These are phyloP conservation scores for Drosophila seguyi DNA, from an alignment of 1,140 invertebrate genomes.

Conservation along the genomic window DNA sequence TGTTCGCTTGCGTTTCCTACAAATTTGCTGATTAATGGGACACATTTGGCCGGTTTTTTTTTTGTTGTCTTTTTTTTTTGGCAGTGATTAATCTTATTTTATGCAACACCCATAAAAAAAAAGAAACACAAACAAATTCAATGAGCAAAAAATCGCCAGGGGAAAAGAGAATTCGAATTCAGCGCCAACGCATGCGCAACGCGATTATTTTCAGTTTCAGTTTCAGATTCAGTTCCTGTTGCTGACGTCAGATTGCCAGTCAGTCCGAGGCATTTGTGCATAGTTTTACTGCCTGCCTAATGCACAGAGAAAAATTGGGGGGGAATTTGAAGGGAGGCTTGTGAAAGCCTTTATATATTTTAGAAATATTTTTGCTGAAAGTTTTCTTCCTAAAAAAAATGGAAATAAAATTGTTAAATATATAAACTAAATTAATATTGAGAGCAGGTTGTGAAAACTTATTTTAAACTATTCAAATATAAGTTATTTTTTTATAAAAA, in stretches of 20 bases:
- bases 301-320: background rate
- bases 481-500: background rate
- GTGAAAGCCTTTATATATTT: background rate
- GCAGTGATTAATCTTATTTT: slow-evolving; percentile 48
- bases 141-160: slow-evolving; percentile 6
- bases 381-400: background rate
- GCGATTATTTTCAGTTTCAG: slow-evolving; percentile 49
- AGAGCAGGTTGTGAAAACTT: too few relatives aligned
- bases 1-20: slow-evolving; percentile 11
- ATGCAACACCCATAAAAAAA: slow-evolving; percentile 24
- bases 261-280: slow-evolving; percentile 53
- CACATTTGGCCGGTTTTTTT: slow-evolving; percentile 29
- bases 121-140: background rate
- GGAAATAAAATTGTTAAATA: background rate
- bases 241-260: slow-evolving; percentile 39
- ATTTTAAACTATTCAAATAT: too few relatives aligned
- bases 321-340: too few relatives aligned
- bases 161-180: slow-evolving; percentile 25
- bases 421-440: too few relatives aligned
- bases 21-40: slow-evolving; percentile 27
- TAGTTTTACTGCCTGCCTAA: slow-evolving; percentile 47
- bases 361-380: background rate
- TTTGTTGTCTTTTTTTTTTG: background rate
- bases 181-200: slow-evolving; percentile 52
- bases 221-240: slow-evolving; percentile 49